Percentiles rank a stretch among this genome's conserved stretches.
phyloP scores from a whole-genome alignment of 2,797 vertebrate species.

The Sebastes wilsoni region DNA sequence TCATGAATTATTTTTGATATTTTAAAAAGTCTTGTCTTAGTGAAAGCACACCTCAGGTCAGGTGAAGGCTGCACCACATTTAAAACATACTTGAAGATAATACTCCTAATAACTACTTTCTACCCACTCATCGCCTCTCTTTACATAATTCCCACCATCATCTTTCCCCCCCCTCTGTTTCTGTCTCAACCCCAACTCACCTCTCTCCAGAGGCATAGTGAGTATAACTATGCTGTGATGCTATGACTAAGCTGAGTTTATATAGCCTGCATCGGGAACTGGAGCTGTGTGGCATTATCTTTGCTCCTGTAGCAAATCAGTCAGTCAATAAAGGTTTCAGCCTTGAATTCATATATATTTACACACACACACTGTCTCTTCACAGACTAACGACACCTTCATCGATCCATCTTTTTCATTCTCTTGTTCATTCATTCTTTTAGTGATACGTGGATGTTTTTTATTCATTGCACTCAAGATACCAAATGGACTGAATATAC shows the following conservation, averaged over 20 bases:
- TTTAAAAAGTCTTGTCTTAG: not conserved
- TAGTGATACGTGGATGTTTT: not conserved
- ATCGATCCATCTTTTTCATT: not conserved
- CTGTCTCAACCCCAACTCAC: slow-evolving; percentile 2
- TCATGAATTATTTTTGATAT: not conserved
- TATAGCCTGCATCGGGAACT: slow-evolving; percentile 52
- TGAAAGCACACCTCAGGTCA: not conserved
- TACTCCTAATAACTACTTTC: not conserved
- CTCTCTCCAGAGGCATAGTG: slow-evolving; percentile 21
- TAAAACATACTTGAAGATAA: not conserved
- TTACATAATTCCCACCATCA: not conserved
- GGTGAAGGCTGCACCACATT: not conserved
- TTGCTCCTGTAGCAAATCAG: slow-evolving; percentile 25
- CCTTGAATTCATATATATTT: slow-evolving; percentile 20
- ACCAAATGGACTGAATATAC: not conserved
- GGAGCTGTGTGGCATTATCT: slow-evolving; percentile 43
- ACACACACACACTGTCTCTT: not conserved
- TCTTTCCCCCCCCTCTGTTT: not conserved
- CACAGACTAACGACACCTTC: not conserved
- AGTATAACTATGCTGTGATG: slow-evolving; percentile 41
- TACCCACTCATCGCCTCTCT: not conserved
- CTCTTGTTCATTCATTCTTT: not conserved
- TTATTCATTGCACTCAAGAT: not conserved
- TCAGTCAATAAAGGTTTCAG: slow-evolving; percentile 25
- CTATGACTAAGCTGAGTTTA: slow-evolving; percentile 47